Evolutionary conservation across 2,113 vertebrate genomes (phyloP), one percentile per base, ranked within the genome.

Genomic region (Microcebus murinus): DNA sequence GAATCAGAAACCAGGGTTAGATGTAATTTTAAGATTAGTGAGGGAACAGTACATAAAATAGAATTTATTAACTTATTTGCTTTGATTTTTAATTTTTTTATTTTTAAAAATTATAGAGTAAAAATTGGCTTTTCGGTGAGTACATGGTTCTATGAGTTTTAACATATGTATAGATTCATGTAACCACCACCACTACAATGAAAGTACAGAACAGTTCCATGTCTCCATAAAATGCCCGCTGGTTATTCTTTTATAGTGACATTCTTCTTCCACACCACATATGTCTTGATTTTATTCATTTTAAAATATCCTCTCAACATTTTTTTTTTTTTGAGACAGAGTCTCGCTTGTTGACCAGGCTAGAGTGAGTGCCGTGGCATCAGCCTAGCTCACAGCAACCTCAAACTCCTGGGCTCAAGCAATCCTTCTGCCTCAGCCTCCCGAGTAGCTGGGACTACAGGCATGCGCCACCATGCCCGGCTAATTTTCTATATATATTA

Each of bases 241-340:
- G 59, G 45, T 39, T 83, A 0, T 87, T 36, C 57, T 77, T 65
- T 74, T 82, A 79, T 67, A 91, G 10, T 94, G 42, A 85, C 8
- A 29, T 14, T 39, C 59, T 91, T 27, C n/a, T 63, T 34, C 15
- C 20, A 90, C 29, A 45, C 31, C 45, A 45, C 45, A 77, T n/a
- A 57, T 85, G 80, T 57, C 42, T 96, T 92, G 36, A 59, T 93
- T 96, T 92, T 96, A 79, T 82, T 89, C 85, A 68, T 94, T 92
- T 90, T 86, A 88, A 96, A 94, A 94, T 88, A 18, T 55, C 12
- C 59, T 94, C 15, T 39, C 5, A 63, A 63, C 61, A 29, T 63
- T 57, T 57, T 39, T 39, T 39, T 39, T 39, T 39, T 39, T 39
- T 39, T 39, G 39, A 39, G 39, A 39, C 39, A 39, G 39, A 39